Evolutionary conservation across 2,888 invertebrate genomes (phyloP).

Genomic region (Troides oblongomaculatus): DNA sequence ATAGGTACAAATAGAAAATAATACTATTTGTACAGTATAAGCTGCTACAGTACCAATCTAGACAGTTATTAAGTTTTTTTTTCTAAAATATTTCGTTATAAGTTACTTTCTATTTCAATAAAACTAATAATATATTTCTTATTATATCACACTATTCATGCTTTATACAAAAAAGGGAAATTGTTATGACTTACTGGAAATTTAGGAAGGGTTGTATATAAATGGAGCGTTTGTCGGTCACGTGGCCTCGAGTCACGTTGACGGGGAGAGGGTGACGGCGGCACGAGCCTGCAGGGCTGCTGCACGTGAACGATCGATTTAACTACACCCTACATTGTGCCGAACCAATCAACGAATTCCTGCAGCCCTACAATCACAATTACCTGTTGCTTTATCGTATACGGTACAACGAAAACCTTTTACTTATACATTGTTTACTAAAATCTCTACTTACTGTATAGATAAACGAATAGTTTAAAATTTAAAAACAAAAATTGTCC

Average conservation of each 20-base stretch:
- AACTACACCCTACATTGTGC: constrained; percentile 23
- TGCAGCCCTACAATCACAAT: constrained; percentile 21
- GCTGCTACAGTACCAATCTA: too few relatives aligned
- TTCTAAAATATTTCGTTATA: too few relatives aligned
- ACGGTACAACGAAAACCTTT: not conserved
- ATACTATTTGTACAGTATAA: too few relatives aligned
- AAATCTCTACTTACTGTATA: not conserved
- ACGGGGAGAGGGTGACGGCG: constrained; percentile 14
- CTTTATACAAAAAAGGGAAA: not conserved
- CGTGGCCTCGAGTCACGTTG: constrained; percentile 26
- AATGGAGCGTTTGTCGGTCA: constrained; percentile 18
- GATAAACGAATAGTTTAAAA: not conserved
- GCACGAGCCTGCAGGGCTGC: constrained; percentile 37
- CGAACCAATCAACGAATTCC: constrained; percentile 16
- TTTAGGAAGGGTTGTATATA: constrained; percentile 13
- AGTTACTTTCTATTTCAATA: not conserved
- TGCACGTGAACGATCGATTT: constrained; percentile 48
- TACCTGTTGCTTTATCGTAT: constrained; percentile 19
- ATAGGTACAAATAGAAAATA: too few relatives aligned
- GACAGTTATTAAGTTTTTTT: too few relatives aligned
- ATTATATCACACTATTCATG: not conserved
- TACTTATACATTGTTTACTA: not conserved
- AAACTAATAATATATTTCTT: not conserved
- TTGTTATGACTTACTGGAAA: not conserved
- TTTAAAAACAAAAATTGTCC: too few relatives aligned